Percentiles rank a stretch among this genome's conserved stretches.
Conservation (phyloP, 2,797 vertebrate genomes). For the Rhinatrema bivittatum region DNA sequence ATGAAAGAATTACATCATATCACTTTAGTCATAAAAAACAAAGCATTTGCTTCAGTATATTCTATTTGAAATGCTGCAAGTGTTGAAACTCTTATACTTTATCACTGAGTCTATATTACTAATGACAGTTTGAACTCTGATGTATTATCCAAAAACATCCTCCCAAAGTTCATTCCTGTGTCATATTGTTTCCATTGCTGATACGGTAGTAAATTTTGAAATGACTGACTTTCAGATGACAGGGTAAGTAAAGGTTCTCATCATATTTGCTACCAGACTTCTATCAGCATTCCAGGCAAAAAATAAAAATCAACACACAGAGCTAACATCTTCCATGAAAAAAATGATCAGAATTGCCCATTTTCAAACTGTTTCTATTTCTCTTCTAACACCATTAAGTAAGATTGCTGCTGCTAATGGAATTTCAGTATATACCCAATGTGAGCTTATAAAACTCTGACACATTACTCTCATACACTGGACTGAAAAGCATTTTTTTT, state of each 20-base stretch:
- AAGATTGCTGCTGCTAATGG: no score
- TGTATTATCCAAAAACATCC: slow-evolving; percentile 7
- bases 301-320: no score
- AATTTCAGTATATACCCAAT: no score
- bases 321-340: no score
- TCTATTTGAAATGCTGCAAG: neutral
- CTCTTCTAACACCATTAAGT: no score
- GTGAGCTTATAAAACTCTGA: no score
- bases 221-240: slow-evolving; percentile 17
- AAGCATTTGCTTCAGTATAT: neutral
- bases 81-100: slow-evolving; percentile 20
- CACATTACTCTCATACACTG: no score
- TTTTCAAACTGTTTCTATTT: no score
- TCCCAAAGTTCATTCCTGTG: slow-evolving; percentile 13
- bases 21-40: slow-evolving; percentile 10
- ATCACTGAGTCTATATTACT: slow-evolving; percentile 14
- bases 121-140: slow-evolving; percentile 12
- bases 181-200: slow-evolving; percentile 16
- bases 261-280: no score
- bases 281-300: no score
- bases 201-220: slow-evolving; percentile 28
- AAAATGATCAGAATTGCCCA: no score
- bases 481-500: no score
- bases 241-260: neutral
- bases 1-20: slow-evolving; percentile 6